A percentile compares a stretch with the other conserved stretches of the same genome.
These are phyloP conservation scores for Ctenomys sociabilis DNA, from an alignment of 2,113 vertebrate species.

Conservation along the genomic window DNA sequence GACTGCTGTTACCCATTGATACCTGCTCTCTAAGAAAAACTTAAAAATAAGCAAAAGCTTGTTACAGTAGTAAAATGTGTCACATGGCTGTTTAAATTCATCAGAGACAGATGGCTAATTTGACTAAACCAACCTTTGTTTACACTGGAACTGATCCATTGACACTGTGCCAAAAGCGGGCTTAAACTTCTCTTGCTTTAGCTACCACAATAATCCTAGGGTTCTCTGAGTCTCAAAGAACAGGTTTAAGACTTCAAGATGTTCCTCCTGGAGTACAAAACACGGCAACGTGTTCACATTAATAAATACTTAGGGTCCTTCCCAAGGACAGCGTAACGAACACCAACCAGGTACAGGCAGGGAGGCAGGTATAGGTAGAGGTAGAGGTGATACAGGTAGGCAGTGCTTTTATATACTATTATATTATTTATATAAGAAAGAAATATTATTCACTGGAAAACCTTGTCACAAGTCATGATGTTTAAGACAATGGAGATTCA, in stretches of 20 bases:
- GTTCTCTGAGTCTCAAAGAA: neutral
- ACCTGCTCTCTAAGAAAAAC: conserved; percentile 22
- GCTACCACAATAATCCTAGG: conserved; percentile 36
- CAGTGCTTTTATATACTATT: neutral
- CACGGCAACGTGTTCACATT: neutral
- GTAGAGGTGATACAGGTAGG: neutral
- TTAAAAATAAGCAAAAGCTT: conserved; percentile 61
- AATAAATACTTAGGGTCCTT: neutral
- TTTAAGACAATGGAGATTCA: neutral
- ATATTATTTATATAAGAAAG: neutral
- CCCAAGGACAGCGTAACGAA: neutral
- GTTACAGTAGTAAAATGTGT: conserved; percentile 53
- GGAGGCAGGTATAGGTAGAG: too few species aligned
- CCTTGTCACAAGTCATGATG: neutral
- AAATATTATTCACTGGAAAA: neutral
- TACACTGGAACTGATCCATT: conserved; percentile 79
- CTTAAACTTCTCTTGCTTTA: conserved; percentile 37
- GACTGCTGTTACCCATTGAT: conserved; percentile 42
- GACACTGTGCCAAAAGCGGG: conserved; percentile 64
- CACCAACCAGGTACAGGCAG: neutral
- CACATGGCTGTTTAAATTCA: conserved; percentile 59
- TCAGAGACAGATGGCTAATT: conserved; percentile 79
- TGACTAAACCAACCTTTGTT: conserved; percentile 82
- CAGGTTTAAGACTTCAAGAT: neutral
- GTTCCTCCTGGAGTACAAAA: neutral